A percentile compares a stretch with the other conserved stretches of the same genome.
Conservation (phyloP, 2,113 vertebrate species). For the Pseudorasbora parva region DNA sequence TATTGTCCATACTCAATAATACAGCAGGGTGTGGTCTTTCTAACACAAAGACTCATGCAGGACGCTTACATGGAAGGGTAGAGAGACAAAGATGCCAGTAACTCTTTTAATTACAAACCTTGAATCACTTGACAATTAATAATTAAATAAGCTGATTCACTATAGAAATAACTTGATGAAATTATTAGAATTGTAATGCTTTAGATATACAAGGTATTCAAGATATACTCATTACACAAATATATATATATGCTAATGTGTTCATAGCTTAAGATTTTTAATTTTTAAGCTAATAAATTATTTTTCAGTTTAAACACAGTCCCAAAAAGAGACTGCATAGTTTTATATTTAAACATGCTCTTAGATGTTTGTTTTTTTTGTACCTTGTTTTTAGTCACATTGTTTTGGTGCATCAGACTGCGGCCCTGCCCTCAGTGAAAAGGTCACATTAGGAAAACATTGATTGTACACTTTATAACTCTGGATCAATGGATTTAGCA, state of each 20-base stretch:
- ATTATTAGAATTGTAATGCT: not conserved
- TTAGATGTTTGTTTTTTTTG: not conserved
- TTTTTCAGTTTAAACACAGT: not conserved
- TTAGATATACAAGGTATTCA: not conserved
- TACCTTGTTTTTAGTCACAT: not conserved
- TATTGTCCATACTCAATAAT: not conserved
- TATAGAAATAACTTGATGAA: no score
- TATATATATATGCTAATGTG: no score
- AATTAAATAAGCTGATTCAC: not conserved
- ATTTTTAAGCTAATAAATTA: no score
- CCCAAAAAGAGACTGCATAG: not conserved
- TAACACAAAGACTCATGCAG: conserved; percentile 23
- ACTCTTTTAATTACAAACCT: not conserved
- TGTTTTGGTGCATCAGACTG: not conserved
- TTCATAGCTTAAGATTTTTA: no score
- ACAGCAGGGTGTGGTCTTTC: conserved; percentile 38
- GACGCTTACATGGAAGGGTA: not conserved
- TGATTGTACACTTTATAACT: conserved; percentile 31
- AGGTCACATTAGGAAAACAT: conserved; percentile 27
- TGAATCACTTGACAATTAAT: not conserved
- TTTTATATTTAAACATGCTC: not conserved
- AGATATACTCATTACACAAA: no score
- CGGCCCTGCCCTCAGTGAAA: not conserved
- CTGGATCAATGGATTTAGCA: conserved; percentile 28
- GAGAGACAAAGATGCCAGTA: not conserved